A percentile compares a stretch with the other conserved stretches of the same genome.
These are phyloP conservation scores for Crypturellus tataupa DNA, from an alignment of 2,797 vertebrate genomes.

Conservation along the genomic window DNA sequence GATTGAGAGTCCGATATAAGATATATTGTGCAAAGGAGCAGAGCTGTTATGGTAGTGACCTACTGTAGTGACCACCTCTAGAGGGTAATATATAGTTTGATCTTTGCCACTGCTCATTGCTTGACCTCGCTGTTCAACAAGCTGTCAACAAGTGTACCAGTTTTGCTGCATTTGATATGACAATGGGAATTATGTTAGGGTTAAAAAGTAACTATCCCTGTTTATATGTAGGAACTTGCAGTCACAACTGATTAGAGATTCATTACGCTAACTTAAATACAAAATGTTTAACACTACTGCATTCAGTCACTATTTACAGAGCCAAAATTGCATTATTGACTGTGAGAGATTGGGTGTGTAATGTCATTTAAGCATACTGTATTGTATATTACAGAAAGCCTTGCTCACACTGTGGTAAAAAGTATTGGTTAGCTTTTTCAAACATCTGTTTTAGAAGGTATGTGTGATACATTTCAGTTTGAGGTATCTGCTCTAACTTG, in stretches of 20 bases:
- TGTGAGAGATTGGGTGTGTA: neutral
- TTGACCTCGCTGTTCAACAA: constrained; percentile 33
- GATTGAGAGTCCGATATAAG: neutral
- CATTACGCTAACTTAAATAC: neutral
- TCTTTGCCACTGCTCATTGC: neutral
- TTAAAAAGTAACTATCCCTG: neutral
- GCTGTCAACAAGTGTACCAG: constrained; percentile 43
- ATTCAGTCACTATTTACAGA: neutral
- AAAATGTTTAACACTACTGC: neutral
- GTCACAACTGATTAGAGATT: neutral
- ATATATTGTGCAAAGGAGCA: neutral
- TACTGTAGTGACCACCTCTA: neutral
- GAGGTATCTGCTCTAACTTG: neutral
- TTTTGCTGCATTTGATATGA: neutral
- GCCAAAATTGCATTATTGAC: neutral
- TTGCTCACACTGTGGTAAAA: neutral
- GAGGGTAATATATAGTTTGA: neutral
- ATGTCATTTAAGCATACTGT: neutral
- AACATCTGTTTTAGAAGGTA: neutral
- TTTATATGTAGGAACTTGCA: neutral
- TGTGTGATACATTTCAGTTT: neutral
- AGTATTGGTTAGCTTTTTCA: rapidly evolving
- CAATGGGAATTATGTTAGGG: neutral
- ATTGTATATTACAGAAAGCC: neutral
- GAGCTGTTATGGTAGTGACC: neutral